Conservation (phyloP, 1,140 invertebrate genomes). For the Lepidostoma basale region DNA sequence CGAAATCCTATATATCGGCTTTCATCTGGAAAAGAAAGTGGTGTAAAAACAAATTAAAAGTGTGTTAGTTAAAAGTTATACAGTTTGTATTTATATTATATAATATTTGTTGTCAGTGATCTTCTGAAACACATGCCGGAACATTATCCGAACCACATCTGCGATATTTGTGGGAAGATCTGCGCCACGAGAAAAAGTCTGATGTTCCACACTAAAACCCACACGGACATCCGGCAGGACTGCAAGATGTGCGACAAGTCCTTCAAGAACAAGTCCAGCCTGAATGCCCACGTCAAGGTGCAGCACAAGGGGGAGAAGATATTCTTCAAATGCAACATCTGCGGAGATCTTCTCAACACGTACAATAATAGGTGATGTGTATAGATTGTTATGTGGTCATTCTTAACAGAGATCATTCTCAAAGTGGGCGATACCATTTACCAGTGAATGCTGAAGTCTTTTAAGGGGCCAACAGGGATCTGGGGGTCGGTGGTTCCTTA, state of each 20-base stretch:
- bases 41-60: no score
- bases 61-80: not conserved
- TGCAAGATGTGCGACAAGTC: conserved; percentile 41
- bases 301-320: conserved; percentile 41
- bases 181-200: conserved; percentile 43
- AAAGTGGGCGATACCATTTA: no score
- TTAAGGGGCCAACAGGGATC: no score
- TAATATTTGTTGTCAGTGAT: conserved; percentile 25
- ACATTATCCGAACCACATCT: conserved; percentile 45
- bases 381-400: not conserved
- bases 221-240: conserved; percentile 31
- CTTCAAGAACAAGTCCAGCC: conserved; percentile 43
- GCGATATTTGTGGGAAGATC: conserved; percentile 44
- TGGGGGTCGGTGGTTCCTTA: no score
- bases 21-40: no score
- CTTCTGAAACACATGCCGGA: conserved; percentile 43
- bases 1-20: no score
- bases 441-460: no score
- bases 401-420: no score
- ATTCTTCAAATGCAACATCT: conserved; percentile 39
- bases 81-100: not conserved
- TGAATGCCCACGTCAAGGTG: conserved; percentile 41
- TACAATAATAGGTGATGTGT: conserved; percentile 40
- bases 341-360: conserved; percentile 35
- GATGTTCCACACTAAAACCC: conserved; percentile 37